A percentile compares a stretch with the other conserved stretches of the same genome.
These are phyloP conservation scores for Vidua macroura DNA, from an alignment of 2,113 vertebrate genomes.

Conservation along the genomic window DNA sequence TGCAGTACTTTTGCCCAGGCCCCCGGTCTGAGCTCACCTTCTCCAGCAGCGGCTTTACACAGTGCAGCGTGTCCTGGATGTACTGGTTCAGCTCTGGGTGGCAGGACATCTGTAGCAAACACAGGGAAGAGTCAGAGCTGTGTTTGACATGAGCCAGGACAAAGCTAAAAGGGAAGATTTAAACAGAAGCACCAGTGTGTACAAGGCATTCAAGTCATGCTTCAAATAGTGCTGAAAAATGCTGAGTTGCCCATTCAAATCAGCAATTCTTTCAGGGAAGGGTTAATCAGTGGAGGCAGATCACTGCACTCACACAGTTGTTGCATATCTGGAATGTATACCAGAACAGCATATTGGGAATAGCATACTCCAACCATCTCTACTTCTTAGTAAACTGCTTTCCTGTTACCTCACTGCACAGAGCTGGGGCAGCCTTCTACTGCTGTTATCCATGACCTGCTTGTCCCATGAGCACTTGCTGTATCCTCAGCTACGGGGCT, in stretches of 20 bases:
- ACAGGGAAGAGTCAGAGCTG: slow-evolving; percentile 5
- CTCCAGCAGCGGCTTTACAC: slow-evolving; percentile 94
- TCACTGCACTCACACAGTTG: not conserved
- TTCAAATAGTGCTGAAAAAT: not conserved
- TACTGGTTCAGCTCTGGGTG: slow-evolving; percentile 96
- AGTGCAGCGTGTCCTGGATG: slow-evolving; percentile 95
- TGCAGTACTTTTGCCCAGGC: not conserved
- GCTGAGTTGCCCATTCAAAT: not conserved
- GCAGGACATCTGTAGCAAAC: slow-evolving; percentile 88
- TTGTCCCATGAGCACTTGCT: not conserved
- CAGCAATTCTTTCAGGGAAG: not conserved
- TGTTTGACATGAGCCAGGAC: not conserved
- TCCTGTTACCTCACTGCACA: not conserved
- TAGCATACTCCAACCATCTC: not conserved
- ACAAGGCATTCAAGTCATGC: not conserved
- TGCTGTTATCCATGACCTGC: not conserved
- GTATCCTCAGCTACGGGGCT: not conserved
- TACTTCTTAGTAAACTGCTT: not conserved
- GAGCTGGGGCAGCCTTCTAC: not conserved
- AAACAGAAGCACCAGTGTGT: not conserved
- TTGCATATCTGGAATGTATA: not conserved
- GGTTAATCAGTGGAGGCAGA: not conserved
- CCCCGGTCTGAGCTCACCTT: slow-evolving; percentile 77
- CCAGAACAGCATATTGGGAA: not conserved
- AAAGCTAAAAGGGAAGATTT: not conserved